Evolutionary conservation across 2,888 invertebrate genomes (phyloP).

Genomic region (Drosophila nr. fundita): DNA sequence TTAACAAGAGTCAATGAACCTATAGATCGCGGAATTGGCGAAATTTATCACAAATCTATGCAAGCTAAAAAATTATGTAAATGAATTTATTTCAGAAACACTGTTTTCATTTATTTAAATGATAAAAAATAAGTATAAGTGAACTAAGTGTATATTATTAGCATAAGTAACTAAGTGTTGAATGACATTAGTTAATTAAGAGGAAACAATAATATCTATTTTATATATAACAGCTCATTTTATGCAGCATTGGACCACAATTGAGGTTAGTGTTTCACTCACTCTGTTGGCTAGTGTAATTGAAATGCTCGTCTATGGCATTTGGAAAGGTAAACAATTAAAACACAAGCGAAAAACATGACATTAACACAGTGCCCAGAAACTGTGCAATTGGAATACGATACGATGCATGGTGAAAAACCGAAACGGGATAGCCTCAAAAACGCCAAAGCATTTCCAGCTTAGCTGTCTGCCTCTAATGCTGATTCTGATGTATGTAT

Average conservation of each 20-base stretch:
- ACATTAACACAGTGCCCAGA: slow-evolving; percentile 59
- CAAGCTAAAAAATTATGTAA: too few species aligned
- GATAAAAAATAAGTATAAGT: not conserved
- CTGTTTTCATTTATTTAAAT: not conserved
- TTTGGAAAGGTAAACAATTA: slow-evolving; percentile 75
- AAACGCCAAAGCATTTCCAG: slow-evolving; percentile 65
- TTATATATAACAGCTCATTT: not conserved
- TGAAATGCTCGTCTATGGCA: slow-evolving; percentile 43
- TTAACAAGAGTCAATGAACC: not conserved
- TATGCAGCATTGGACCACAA: not conserved
- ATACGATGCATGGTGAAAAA: slow-evolving; percentile 8
- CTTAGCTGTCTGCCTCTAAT: slow-evolving; percentile 64
- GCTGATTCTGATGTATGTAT: slow-evolving; percentile 63
- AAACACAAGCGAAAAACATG: slow-evolving; percentile 55
- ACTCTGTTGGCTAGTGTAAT: slow-evolving; percentile 57
- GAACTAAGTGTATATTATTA: not conserved
- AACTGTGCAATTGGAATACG: slow-evolving; percentile 46
- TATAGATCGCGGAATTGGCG: not conserved
- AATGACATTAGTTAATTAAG: not conserved
- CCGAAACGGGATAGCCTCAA: slow-evolving; percentile 38
- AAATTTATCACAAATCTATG: not conserved
- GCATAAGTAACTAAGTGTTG: not conserved
- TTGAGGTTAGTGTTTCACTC: not conserved
- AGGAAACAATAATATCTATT: not conserved
- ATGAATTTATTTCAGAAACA: not conserved